Evolutionary conservation across 2,888 invertebrate species (phyloP).

Genomic region (Exocentrus adspersus): DNA sequence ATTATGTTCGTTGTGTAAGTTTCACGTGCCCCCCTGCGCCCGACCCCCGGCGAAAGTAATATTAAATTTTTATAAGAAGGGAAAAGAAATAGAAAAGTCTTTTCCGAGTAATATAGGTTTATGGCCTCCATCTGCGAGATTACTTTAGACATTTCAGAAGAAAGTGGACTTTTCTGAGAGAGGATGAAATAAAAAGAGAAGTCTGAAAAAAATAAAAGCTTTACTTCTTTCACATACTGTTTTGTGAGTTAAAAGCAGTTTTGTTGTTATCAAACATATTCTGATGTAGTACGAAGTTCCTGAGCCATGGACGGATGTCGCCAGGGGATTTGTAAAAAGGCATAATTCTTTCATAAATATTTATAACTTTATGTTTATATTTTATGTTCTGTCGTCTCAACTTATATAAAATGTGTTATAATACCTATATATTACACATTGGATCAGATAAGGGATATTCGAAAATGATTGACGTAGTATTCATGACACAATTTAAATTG

Average conservation of each 20-base stretch:
- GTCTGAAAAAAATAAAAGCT: conserved; percentile 55
- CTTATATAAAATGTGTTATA: too few relatives aligned
- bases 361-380: too few relatives aligned
- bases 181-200: conserved; percentile 48
- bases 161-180: conserved; percentile 62
- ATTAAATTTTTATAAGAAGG: conserved; percentile 65
- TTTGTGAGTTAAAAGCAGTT: conserved; percentile 57
- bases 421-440: too few relatives aligned
- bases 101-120: conserved; percentile 65
- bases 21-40: conserved; percentile 37
- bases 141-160: conserved; percentile 64
- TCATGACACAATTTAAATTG: too few relatives aligned
- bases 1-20: conserved; percentile 44
- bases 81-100: conserved; percentile 64
- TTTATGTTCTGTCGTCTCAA: too few relatives aligned
- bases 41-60: conserved; percentile 59
- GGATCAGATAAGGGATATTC: too few relatives aligned
- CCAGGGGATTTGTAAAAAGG: background rate
- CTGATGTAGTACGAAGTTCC: conserved; percentile 32
- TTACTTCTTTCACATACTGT: conserved; percentile 57
- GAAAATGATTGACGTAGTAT: too few relatives aligned
- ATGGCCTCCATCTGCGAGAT: conserved; percentile 65
- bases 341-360: too few relatives aligned
- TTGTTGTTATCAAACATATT: conserved; percentile 58
- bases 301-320: conserved; percentile 16